phyloP scores from a whole-genome alignment of 1,140 invertebrate genomes.

The Aphis craccivora region DNA sequence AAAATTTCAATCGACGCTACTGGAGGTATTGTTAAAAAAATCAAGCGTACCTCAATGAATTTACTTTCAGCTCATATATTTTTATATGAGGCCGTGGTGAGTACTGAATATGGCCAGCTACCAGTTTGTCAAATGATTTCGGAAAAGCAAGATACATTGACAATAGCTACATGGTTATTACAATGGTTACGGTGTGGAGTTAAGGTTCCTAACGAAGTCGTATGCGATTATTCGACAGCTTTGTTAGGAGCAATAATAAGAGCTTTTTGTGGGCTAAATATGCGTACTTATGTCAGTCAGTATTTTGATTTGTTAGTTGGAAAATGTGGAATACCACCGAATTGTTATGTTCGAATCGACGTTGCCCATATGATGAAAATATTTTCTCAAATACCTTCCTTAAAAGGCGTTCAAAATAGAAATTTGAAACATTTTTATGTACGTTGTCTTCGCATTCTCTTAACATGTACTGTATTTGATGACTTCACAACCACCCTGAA shows the following conservation, averaged over 20 bases:
- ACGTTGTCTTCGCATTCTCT: not conserved
- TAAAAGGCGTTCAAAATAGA: not conserved
- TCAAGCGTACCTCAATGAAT: not conserved
- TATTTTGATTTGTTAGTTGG: not conserved
- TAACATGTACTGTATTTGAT: not conserved
- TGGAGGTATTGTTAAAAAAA: not conserved
- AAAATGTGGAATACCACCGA: not conserved
- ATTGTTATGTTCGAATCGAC: not conserved
- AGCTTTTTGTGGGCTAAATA: slow-evolving; percentile 1
- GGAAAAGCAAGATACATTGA: not conserved
- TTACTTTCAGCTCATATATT: slow-evolving; percentile 26
- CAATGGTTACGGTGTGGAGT: not conserved
- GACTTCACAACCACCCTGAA: not conserved
- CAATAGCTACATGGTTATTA: not conserved
- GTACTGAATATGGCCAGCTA: not conserved
- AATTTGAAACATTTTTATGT: not conserved
- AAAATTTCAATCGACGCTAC: not conserved
- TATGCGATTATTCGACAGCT: not conserved
- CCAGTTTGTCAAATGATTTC: not conserved
- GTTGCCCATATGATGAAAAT: not conserved
- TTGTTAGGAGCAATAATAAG: not conserved
- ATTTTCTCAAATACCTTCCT: not conserved
- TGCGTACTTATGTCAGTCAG: not conserved
- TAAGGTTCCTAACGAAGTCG: not conserved
- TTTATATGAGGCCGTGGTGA: not conserved